These are phyloP conservation scores for Agelastica alni DNA, from an alignment of 2,888 invertebrate species.

Conservation along the genomic window DNA sequence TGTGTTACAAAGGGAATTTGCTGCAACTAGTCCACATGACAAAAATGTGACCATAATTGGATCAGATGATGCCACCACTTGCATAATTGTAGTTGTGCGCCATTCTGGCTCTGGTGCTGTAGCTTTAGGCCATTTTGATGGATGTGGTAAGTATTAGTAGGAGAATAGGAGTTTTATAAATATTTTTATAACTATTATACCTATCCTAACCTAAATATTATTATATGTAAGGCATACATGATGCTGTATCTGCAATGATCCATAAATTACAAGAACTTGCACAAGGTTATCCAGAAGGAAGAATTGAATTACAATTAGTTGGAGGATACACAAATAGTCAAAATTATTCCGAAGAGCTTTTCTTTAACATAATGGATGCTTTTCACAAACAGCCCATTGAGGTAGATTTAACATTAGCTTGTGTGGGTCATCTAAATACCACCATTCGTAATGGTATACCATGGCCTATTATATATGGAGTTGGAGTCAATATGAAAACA, in stretches of 20 bases:
- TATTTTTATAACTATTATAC: no score
- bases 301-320: slow-evolving; percentile 86
- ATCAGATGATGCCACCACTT: slow-evolving; percentile 92
- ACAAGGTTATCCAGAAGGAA: slow-evolving; percentile 82
- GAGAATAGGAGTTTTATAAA: no score
- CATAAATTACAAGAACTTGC: slow-evolving; percentile 82
- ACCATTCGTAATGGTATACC: slow-evolving; percentile 77
- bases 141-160: slow-evolving; percentile 47
- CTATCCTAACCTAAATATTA: background rate
- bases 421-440: slow-evolving; percentile 90
- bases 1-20: slow-evolving; percentile 88
- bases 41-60: slow-evolving; percentile 89
- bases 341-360: slow-evolving; percentile 85
- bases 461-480: slow-evolving; percentile 87
- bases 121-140: slow-evolving; percentile 82
- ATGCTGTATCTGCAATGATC: slow-evolving; percentile 81
- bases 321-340: slow-evolving; percentile 90
- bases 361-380: slow-evolving; percentile 83
- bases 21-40: slow-evolving; percentile 88
- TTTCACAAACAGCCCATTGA: slow-evolving; percentile 87
- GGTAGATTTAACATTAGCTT: slow-evolving; percentile 86
- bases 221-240: slow-evolving; percentile 68
- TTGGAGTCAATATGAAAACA: slow-evolving; percentile 87
- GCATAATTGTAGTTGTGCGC: slow-evolving; percentile 87
- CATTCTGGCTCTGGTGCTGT: slow-evolving; percentile 91